These are phyloP conservation scores for Drosophila longiperda DNA, from an alignment of 2,888 invertebrate species.

Conservation along the genomic window DNA sequence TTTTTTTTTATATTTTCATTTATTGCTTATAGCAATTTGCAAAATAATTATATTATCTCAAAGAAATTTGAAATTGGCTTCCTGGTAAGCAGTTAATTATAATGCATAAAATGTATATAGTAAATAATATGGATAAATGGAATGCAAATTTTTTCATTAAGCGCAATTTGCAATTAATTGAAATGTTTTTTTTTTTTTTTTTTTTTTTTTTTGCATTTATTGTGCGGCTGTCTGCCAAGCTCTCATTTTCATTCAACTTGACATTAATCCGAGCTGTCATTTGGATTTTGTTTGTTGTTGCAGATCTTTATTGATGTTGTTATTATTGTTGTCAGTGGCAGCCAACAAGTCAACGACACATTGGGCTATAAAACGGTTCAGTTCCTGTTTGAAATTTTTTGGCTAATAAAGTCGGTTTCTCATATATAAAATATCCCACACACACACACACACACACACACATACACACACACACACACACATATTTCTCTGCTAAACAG, in stretches of 20 bases:
- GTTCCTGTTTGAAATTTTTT: conserved; percentile 51
- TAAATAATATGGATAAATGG: conserved; percentile 9
- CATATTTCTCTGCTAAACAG: conserved; percentile 20
- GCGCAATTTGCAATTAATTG: conserved; percentile 47
- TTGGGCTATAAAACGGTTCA: conserved; percentile 37
- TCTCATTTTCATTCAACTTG: conserved; percentile 33
- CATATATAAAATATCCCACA: conserved; percentile 14
- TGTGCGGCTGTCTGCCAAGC: neutral
- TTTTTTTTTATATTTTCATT: neutral
- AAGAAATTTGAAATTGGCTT: conserved; percentile 1
- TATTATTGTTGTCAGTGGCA: neutral
- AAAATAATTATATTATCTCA: conserved; percentile 1
- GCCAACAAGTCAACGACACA: conserved; percentile 50
- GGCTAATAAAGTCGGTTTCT: conserved; percentile 46
- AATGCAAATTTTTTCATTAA: conserved; percentile 36
- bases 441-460: neutral
- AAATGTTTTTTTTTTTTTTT: conserved; percentile 20
- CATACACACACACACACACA: no score
- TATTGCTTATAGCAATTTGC: neutral
- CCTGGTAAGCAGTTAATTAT: neutral
- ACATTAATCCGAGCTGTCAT: conserved; percentile 42
- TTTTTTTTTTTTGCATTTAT: neutral
- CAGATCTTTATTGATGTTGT: conserved; percentile 7
- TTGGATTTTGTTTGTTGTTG: conserved; percentile 11
- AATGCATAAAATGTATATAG: neutral